These are phyloP conservation scores for Bhutanitis thaidina DNA, from an alignment of 2,888 invertebrate species.

Conservation along the genomic window DNA sequence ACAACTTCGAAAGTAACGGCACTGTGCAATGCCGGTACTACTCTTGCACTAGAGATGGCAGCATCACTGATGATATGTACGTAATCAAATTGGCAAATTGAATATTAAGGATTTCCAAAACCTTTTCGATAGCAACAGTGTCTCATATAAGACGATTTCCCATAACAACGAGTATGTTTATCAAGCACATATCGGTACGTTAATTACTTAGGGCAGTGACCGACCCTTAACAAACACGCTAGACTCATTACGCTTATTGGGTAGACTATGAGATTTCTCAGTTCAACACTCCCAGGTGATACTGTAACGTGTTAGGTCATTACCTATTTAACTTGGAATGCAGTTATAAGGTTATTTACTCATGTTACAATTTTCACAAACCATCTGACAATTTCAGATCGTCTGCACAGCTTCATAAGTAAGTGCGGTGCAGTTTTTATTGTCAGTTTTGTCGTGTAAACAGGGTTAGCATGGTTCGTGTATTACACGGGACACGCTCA, in stretches of 20 bases:
- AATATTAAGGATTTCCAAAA: too few species aligned
- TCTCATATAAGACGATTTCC: too few species aligned
- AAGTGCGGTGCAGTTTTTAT: neutral
- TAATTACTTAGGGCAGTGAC: constrained; percentile 11
- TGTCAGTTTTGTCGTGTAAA: neutral
- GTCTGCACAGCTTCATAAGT: constrained; percentile 5
- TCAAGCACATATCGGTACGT: neutral
- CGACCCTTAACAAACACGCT: constrained; percentile 17
- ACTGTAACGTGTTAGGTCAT: constrained; percentile 40
- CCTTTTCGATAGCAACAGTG: too few species aligned
- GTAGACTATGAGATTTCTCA: constrained; percentile 39
- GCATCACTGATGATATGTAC: too few species aligned
- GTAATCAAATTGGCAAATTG: too few species aligned
- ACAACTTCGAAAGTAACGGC: too few species aligned
- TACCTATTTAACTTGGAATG: constrained; percentile 4
- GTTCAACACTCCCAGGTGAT: constrained; percentile 39
- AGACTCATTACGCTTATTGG: constrained; percentile 25
- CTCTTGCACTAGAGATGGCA: too few species aligned
- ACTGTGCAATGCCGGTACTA: too few species aligned
- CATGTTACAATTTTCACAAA: neutral
- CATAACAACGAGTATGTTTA: too few species aligned
- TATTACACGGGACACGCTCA: neutral
- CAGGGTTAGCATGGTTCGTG: neutral
- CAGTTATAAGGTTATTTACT: neutral
- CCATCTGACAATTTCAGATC: neutral